These are phyloP conservation scores for Melanotaenia parkinsoni DNA, from an alignment of 2,797 vertebrate genomes.

Conservation along the genomic window DNA sequence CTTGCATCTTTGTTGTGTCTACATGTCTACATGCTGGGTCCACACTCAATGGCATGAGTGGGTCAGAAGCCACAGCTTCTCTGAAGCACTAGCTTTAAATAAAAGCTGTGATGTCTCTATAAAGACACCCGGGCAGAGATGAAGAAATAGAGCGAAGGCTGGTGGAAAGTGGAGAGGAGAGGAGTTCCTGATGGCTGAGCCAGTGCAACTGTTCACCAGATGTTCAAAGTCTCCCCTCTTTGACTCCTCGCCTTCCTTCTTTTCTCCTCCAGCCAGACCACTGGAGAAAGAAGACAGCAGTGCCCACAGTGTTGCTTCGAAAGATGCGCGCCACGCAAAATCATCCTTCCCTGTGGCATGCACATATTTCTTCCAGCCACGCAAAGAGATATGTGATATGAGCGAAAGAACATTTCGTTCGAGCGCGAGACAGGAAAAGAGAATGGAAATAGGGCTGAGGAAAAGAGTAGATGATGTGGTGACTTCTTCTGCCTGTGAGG, in stretches of 20 bases:
- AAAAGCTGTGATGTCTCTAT: slow-evolving; percentile 80
- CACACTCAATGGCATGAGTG: slow-evolving; percentile 71
- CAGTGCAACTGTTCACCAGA: slow-evolving; percentile 85
- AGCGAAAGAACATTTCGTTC: slow-evolving; percentile 46
- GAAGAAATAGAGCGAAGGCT: slow-evolving; percentile 40
- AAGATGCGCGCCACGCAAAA: slow-evolving; percentile 70
- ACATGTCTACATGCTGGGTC: slow-evolving; percentile 65
- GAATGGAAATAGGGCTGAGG: slow-evolving; percentile 59
- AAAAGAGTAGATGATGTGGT: slow-evolving; percentile 64
- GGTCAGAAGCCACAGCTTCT: slow-evolving; percentile 77
- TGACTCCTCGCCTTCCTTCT: slow-evolving; percentile 61
- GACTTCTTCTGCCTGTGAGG: slow-evolving; percentile 77
- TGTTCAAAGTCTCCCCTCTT: slow-evolving; percentile 74
- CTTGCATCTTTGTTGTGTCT: slow-evolving; percentile 81
- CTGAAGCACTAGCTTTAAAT: slow-evolving; percentile 77
- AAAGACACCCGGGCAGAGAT: slow-evolving; percentile 52
- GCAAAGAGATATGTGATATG: slow-evolving; percentile 58
- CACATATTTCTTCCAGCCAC: slow-evolving; percentile 45
- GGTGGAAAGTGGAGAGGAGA: slow-evolving; percentile 42
- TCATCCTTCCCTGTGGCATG: slow-evolving; percentile 61
- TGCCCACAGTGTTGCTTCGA: slow-evolving; percentile 52
- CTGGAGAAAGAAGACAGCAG: slow-evolving; percentile 60
- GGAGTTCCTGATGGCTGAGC: slow-evolving; percentile 70
- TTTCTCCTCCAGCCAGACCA: slow-evolving; percentile 66
- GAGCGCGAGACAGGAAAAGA: slow-evolving; percentile 58